Percentiles rank a stretch among this genome's conserved stretches.
phyloP scores from a whole-genome alignment of 2,797 vertebrate species.

The Ataeniobius toweri region DNA sequence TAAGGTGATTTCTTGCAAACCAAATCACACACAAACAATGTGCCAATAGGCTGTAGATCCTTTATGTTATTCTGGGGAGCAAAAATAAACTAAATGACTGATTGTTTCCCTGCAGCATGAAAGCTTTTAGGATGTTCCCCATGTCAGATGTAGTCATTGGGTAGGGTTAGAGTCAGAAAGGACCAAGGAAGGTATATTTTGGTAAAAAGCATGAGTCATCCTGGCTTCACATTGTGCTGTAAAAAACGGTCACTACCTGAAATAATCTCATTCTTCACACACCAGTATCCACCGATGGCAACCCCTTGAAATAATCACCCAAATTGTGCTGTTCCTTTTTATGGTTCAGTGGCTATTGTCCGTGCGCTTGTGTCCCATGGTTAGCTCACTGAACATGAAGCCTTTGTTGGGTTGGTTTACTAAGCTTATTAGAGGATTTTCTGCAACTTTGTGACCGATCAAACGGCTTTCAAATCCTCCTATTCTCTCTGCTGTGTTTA shows the following conservation, averaged over 20 bases:
- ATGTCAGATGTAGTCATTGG: not conserved
- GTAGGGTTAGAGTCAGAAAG: not conserved
- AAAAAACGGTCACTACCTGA: constrained; percentile 7
- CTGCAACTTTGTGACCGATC: constrained; percentile 45
- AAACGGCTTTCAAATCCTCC: constrained; percentile 31
- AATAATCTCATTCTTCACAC: constrained; percentile 31
- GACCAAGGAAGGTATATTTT: not conserved
- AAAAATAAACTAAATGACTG: constrained; percentile 40
- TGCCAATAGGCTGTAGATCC: constrained; percentile 35
- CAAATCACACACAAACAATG: constrained; percentile 27
- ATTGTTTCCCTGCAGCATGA: constrained; percentile 30
- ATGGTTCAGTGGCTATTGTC: not conserved
- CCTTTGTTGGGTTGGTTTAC: not conserved
- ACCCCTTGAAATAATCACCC: constrained; percentile 25
- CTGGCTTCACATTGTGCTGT: not conserved
- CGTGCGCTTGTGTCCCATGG: not conserved
- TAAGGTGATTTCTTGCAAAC: constrained; percentile 32
- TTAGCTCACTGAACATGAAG: not conserved
- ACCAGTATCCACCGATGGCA: constrained; percentile 27
- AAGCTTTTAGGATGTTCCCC: constrained; percentile 19
- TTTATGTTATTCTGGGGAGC: constrained; percentile 1
- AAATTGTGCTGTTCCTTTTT: constrained; percentile 20
- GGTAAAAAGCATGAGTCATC: not conserved
- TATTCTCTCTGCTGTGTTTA: constrained; percentile 26
- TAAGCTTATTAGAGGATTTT: constrained; percentile 45